Percentiles rank a stretch among this genome's conserved stretches.
Conservation (phyloP, 2,888 invertebrate species). For the Phaonia tiefii region DNA sequence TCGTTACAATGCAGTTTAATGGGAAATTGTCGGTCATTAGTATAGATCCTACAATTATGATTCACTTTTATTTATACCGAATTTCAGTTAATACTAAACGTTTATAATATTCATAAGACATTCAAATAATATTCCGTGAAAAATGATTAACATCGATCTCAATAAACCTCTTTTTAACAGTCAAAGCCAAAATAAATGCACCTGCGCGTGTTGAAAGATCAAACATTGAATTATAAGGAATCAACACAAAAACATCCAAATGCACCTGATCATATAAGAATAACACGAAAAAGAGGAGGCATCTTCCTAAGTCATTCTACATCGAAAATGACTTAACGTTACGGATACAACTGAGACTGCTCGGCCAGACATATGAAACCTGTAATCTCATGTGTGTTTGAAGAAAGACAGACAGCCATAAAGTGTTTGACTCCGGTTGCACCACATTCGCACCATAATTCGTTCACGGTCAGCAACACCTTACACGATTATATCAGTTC, state of each 20-base stretch:
- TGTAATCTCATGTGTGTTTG: constrained; percentile 58
- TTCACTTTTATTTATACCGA: too few species aligned
- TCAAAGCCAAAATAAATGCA: constrained; percentile 44
- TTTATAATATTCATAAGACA: constrained; percentile 33
- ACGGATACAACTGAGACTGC: neutral
- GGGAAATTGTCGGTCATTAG: too few species aligned
- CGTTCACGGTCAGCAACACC: constrained; percentile 56
- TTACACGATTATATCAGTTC: constrained; percentile 47
- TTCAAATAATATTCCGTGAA: constrained; percentile 7
- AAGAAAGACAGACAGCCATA: too few species aligned
- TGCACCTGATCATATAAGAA: constrained; percentile 62
- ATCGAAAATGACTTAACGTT: constrained; percentile 58
- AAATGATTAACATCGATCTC: constrained; percentile 27
- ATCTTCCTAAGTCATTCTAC: constrained; percentile 49
- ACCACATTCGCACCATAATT: constrained; percentile 65
- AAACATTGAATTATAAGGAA: constrained; percentile 30
- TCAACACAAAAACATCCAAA: constrained; percentile 43
- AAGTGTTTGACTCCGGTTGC: constrained; percentile 15
- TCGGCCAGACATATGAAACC: constrained; percentile 33
- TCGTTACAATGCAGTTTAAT: too few species aligned
- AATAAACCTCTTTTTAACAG: constrained; percentile 6
- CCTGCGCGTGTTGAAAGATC: constrained; percentile 60
- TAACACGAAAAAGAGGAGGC: neutral
- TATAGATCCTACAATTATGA: too few species aligned
- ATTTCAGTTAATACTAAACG: too few species aligned